Evolutionary conservation across 2,888 invertebrate species (phyloP).

Genomic region (Venustoraphidia nigricollis): DNA sequence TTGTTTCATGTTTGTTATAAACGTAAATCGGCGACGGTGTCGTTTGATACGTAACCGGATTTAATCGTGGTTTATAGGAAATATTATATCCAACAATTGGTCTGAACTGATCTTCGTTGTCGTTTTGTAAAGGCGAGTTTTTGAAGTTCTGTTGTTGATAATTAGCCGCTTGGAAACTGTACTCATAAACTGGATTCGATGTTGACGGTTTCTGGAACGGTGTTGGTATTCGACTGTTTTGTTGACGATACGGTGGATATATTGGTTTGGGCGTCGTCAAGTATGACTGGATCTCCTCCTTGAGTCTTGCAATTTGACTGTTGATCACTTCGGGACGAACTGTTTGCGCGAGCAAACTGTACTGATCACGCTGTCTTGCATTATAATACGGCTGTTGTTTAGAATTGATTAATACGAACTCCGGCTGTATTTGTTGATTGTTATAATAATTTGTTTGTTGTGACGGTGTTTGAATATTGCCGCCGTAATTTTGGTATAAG

Average conservation of each 20-base stretch:
- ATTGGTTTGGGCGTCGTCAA: conserved; percentile 39
- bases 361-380: conserved; percentile 12
- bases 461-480: conserved; percentile 11
- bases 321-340: conserved; percentile 39
- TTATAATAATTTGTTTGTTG: conserved; percentile 11
- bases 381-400: conserved; percentile 20
- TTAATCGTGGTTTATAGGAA: conserved; percentile 9
- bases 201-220: conserved; percentile 35
- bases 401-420: background rate
- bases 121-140: conserved; percentile 24
- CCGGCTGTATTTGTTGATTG: conserved; percentile 5
- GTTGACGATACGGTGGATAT: conserved; percentile 10
- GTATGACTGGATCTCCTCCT: conserved; percentile 44
- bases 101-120: conserved; percentile 42
- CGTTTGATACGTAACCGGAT: background rate
- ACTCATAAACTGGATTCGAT: conserved; percentile 53
- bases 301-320: conserved; percentile 47
- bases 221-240: conserved; percentile 10
- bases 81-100: conserved; percentile 39
- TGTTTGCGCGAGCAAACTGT: conserved; percentile 16
- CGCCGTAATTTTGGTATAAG: conserved; percentile 9
- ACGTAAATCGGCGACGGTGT: conserved; percentile 26
- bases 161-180: conserved; percentile 49
- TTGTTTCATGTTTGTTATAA: background rate
- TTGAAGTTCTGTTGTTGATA: conserved; percentile 31